Conservation (phyloP, 2,113 vertebrate species). For the Cololabis saira region DNA sequence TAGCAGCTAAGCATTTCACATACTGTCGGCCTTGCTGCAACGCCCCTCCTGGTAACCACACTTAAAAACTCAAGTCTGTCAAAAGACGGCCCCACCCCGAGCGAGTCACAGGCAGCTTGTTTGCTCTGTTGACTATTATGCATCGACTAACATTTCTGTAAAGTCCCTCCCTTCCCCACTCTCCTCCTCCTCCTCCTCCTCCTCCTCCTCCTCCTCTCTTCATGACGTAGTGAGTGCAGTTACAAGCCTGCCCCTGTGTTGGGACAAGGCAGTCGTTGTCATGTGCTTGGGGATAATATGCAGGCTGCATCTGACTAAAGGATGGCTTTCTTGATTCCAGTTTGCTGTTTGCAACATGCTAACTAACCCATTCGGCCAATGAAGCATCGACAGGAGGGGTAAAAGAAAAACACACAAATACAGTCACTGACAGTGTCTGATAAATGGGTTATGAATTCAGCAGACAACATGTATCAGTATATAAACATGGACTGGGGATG, state of each 20-base stretch:
- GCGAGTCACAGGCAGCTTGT: constrained; percentile 58
- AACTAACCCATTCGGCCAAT: constrained; percentile 64
- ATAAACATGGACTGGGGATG: background rate
- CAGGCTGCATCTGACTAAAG: constrained; percentile 61
- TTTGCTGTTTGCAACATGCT: constrained; percentile 56
- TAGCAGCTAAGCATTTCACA: constrained; percentile 6
- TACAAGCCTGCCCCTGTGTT: constrained; percentile 60
- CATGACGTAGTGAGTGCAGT: constrained; percentile 52
- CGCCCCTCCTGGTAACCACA: constrained; percentile 42
- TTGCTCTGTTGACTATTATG: constrained; percentile 74
- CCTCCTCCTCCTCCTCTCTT: constrained; percentile 41
- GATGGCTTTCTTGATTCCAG: constrained; percentile 58
- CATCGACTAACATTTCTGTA: constrained; percentile 67
- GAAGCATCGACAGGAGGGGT: constrained; percentile 38
- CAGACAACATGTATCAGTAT: background rate
- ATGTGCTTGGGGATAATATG: constrained; percentile 66
- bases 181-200: constrained; percentile 38
- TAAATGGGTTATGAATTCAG: background rate
- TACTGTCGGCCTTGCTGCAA: constrained; percentile 5
- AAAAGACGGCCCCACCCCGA: constrained; percentile 68
- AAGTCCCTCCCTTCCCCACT: constrained; percentile 43
- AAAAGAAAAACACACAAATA: constrained; percentile 17
- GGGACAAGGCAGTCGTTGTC: constrained; percentile 78
- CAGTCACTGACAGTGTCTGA: background rate
- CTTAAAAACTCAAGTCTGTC: constrained; percentile 50